These are phyloP conservation scores for Crioceris asparagi DNA, from an alignment of 2,888 invertebrate species.

Conservation along the genomic window DNA sequence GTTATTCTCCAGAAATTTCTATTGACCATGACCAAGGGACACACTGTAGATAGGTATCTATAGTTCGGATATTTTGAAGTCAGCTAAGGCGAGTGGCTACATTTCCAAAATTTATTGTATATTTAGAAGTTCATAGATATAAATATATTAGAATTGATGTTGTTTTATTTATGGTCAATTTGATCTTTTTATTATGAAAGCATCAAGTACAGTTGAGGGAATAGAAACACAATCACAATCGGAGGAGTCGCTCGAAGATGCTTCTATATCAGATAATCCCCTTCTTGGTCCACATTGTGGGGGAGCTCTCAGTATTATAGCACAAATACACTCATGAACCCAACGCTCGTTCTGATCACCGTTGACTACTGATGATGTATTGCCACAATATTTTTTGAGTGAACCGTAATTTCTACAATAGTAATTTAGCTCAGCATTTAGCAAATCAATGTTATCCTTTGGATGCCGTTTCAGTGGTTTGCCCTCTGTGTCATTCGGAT, in stretches of 20 bases:
- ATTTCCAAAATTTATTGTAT: too few relatives aligned
- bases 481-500: slow-evolving; percentile 15
- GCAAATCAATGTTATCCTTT: slow-evolving; percentile 26
- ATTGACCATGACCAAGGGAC: too few relatives aligned
- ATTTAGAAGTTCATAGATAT: too few relatives aligned
- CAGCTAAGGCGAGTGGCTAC: too few relatives aligned
- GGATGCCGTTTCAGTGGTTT: slow-evolving; percentile 30
- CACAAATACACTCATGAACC: slow-evolving; percentile 20
- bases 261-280: slow-evolving; percentile 9
- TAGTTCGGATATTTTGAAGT: too few relatives aligned
- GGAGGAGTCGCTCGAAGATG: slow-evolving; percentile 7
- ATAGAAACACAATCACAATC: slow-evolving; percentile 13
- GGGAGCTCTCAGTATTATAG: slow-evolving; percentile 26
- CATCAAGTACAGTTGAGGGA: slow-evolving; percentile 14
- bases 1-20: too few relatives aligned
- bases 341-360: slow-evolving; percentile 32
- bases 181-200: slow-evolving; percentile 12
- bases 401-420: slow-evolving; percentile 35
- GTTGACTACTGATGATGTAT: slow-evolving; percentile 30
- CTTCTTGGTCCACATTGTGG: slow-evolving; percentile 18
- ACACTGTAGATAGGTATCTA: too few relatives aligned
- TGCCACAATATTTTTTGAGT: slow-evolving; percentile 35
- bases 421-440: slow-evolving; percentile 33
- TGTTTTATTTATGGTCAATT: too few relatives aligned
- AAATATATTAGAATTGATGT: too few relatives aligned